These are phyloP conservation scores for Excalfactoria chinensis DNA, from an alignment of 2,113 vertebrate genomes.

Conservation along the genomic window DNA sequence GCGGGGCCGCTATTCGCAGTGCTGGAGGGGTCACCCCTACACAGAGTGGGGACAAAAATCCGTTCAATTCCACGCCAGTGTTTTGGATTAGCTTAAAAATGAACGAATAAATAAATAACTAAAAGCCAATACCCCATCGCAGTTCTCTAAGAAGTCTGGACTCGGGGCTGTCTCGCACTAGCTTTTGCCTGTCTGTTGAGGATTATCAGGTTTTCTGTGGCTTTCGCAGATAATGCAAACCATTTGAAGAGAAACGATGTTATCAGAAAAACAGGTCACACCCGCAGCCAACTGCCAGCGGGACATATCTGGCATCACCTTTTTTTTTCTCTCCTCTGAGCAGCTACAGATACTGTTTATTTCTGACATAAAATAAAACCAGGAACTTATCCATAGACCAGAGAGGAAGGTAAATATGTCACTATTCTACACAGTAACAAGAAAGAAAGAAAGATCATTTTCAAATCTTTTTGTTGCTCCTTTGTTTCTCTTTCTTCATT, in stretches of 20 bases:
- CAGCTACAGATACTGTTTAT: slow-evolving; percentile 23
- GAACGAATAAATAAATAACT: neutral
- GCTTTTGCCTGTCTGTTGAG: neutral
- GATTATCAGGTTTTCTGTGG: slow-evolving; percentile 7
- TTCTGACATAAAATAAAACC: neutral
- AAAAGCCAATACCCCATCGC: neutral
- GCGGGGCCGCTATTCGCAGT: slow-evolving; percentile 61
- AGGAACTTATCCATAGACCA: neutral
- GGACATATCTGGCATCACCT: neutral
- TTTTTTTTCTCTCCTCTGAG: neutral
- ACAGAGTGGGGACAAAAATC: neutral
- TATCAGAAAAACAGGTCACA: slow-evolving; percentile 54
- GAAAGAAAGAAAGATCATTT: neutral
- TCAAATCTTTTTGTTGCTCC: neutral
- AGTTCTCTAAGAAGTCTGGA: neutral
- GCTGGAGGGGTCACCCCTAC: neutral
- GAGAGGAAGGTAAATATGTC: neutral
- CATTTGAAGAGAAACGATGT: slow-evolving; percentile 51
- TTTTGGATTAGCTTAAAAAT: neutral
- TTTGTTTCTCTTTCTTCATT: neutral
- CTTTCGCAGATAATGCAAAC: slow-evolving; percentile 27
- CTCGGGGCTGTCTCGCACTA: neutral
- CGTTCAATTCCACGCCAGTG: neutral
- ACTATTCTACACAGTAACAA: neutral
- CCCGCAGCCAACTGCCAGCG: slow-evolving; percentile 9